Conservation (phyloP, 2,113 vertebrate genomes). For the Candoia aspera region DNA sequence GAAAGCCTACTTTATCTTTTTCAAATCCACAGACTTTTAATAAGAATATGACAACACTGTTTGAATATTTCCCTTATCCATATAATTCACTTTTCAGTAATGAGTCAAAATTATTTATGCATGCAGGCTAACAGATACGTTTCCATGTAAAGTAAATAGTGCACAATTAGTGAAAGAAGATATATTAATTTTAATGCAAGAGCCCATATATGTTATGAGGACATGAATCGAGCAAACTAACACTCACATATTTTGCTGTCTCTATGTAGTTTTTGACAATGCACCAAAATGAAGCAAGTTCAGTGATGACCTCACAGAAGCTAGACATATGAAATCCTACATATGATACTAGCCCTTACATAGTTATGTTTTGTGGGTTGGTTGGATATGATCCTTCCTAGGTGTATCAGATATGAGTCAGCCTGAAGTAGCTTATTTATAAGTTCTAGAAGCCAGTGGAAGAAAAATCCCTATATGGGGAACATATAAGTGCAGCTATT, state of each 20-base stretch:
- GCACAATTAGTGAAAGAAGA: background rate
- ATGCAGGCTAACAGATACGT: background rate
- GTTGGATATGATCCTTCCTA: background rate
- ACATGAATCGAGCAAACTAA: background rate
- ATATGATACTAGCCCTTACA: background rate
- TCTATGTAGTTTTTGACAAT: background rate
- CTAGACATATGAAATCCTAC: background rate
- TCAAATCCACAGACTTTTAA: slow-evolving; percentile 24
- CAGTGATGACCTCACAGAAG: background rate
- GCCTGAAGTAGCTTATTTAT: background rate
- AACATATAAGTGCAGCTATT: background rate
- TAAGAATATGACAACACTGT: background rate
- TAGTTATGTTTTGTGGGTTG: background rate
- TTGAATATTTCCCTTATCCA: background rate
- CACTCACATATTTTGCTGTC: background rate
- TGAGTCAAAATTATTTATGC: background rate
- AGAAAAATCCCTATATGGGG: background rate
- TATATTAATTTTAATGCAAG: background rate
- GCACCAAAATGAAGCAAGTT: background rate
- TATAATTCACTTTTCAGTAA: slow-evolving; percentile 20
- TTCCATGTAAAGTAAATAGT: background rate
- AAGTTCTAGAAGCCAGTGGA: background rate
- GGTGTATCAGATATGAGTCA: background rate
- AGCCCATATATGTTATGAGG: background rate
- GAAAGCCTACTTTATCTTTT: slow-evolving; percentile 15